Evolutionary conservation across 2,888 invertebrate genomes (phyloP).

Genomic region (Mantis religiosa): DNA sequence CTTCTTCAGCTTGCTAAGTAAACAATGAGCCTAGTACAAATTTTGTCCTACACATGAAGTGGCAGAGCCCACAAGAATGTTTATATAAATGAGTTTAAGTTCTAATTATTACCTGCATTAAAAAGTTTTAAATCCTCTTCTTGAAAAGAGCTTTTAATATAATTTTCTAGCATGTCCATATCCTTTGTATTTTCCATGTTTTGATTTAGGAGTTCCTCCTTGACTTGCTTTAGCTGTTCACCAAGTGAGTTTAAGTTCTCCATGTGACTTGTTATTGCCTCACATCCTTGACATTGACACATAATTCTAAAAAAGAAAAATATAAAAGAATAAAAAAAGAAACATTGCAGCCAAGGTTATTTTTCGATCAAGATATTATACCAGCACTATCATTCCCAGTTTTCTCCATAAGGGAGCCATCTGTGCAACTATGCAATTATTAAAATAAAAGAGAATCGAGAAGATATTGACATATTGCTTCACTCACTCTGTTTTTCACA

Average conservation of each 20-base stretch:
- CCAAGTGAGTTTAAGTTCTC: background rate
- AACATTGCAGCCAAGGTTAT: background rate
- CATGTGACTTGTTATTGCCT: background rate
- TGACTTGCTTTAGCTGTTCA: background rate
- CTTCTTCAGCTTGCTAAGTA: too few species aligned
- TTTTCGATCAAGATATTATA: background rate
- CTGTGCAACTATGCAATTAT: too few species aligned
- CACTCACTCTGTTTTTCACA: too few species aligned
- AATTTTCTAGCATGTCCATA: background rate
- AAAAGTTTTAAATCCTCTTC: background rate
- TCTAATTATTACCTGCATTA: background rate
- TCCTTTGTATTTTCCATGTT: background rate
- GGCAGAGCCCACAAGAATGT: too few species aligned
- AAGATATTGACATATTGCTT: too few species aligned
- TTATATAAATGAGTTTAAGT: too few species aligned
- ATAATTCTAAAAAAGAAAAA: background rate
- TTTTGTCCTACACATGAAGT: too few species aligned
- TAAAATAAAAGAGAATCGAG: too few species aligned
- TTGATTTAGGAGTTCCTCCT: background rate
- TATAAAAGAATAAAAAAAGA: background rate
- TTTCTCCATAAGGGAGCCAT: too few species aligned
- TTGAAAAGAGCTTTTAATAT: background rate
- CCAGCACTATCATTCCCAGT: too few species aligned
- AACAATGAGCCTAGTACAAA: too few species aligned
- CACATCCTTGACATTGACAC: background rate